Percentiles rank a stretch among this genome's conserved stretches.
These are phyloP conservation scores for Melitaea cinxia DNA, from an alignment of 1,140 invertebrate species.

Conservation along the genomic window DNA sequence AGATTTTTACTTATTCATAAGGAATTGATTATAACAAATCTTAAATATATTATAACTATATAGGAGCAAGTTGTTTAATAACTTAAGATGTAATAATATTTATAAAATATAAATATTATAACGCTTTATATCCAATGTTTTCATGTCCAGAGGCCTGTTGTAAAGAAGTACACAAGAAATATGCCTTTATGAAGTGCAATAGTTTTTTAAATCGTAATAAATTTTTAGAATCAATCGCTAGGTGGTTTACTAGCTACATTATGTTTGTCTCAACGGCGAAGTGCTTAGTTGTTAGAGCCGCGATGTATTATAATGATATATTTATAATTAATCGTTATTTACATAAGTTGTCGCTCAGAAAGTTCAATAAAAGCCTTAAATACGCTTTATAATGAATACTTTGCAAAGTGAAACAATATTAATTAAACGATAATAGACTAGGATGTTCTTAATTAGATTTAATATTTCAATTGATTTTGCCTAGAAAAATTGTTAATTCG, in stretches of 20 bases:
- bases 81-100: neutral
- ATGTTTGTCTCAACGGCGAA: neutral
- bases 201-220: neutral
- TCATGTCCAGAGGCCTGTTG: neutral
- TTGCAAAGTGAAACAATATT: neutral
- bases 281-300: constrained; percentile 6
- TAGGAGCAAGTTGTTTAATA: neutral
- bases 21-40: constrained; percentile 17
- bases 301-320: neutral
- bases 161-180: neutral
- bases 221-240: neutral
- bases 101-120: neutral
- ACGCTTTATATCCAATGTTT: constrained; percentile 5
- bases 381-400: constrained; percentile 4
- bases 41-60: neutral
- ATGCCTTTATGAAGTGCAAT: neutral
- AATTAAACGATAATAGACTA: no score
- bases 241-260: neutral
- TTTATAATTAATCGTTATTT: constrained; percentile 3
- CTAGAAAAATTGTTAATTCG: no score
- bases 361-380: constrained; percentile 7
- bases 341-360: neutral
- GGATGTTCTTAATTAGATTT: no score
- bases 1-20: constrained; percentile 3
- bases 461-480: no score